Base-by-base conservation (phyloP, 2,888 invertebrate species). In the Epirrita christyi region DNA sequence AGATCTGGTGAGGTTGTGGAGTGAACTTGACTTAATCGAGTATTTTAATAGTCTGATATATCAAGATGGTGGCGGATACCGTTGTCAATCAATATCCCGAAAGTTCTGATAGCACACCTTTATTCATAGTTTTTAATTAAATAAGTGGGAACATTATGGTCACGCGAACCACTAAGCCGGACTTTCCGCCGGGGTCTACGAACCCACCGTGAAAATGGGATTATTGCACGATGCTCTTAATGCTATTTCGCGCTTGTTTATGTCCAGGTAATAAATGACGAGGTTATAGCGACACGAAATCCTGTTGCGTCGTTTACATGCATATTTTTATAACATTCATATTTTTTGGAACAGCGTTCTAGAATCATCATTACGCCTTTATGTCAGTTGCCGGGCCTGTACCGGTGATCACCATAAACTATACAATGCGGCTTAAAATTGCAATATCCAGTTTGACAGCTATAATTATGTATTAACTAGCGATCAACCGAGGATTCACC, bases 171-270 rank as follows among this genome's bases (percentile, higher is more conserved):
- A 14, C 28, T 53, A 21, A 46, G 56, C 47, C 63, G 55, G 61
- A 53, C 61, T 56, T 47, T 55, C 66, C 63, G 70, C 21, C 72
- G 71, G 81, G 85, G 85, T 86, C 86, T 86, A 75, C 83, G 85
- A 87, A 86, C 86, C 83, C 64, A 83, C 86, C 86, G 85, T 88
- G 86, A 84, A 88, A 88, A 88, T 86, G 81, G 81, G 85, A 88
- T 88, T 88, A 86, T 83, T 84, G 82, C 85, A 78, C 85, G 85
- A 81, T 78, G 80, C 75, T 76, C 79, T 78, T 79, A 80, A 83
- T 76, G 80, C 77, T 76, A 80, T 84, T 86, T 83, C 76, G 82
- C 80, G 78, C 84, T 85, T 75, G 75, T 81, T 74, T 77, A 70
- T 64, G 67, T 73, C 73, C 57, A 62, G 59, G 61, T 60, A 63